phyloP scores from a whole-genome alignment of 2,797 vertebrate genomes.

The Bradypus variegatus region DNA sequence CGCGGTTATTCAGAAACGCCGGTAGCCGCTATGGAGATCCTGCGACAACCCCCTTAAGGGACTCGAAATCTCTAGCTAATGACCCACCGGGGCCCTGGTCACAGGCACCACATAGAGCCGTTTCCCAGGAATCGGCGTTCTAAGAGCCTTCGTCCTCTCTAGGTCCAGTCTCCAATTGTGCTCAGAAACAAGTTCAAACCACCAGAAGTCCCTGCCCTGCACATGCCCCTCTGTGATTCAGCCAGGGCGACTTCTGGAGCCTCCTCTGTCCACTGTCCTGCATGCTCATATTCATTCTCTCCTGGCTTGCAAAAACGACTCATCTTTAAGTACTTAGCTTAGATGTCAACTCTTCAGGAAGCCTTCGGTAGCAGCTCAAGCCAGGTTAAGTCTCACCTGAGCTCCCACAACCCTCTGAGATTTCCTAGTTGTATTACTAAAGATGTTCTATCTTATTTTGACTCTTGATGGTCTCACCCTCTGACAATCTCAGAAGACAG shows the following conservation, averaged over 20 bases:
- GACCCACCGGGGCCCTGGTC: neutral
- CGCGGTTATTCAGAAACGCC: rapidly evolving
- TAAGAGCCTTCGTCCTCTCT: neutral
- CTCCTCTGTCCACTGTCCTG: neutral
- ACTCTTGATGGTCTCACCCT: neutral
- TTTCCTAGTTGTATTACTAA: neutral
- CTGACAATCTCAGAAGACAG: neutral
- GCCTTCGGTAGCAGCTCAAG: neutral
- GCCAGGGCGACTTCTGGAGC: neutral
- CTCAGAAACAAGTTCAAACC: neutral
- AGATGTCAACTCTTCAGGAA: neutral
- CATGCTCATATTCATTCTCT: neutral
- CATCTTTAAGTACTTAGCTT: neutral
- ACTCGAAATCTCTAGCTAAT: neutral
- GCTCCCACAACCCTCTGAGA: neutral
- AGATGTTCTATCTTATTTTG: neutral
- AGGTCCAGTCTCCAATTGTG: neutral
- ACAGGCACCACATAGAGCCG: neutral
- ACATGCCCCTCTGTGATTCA: neutral
- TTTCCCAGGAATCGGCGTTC: neutral
- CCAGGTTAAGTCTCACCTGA: neutral
- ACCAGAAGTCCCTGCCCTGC: neutral
- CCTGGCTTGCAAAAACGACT: neutral
- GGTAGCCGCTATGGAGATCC: neutral
- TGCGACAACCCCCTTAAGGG: neutral